Conservation (phyloP, 2,888 invertebrate species). For the Drosophila basisetae region DNA sequence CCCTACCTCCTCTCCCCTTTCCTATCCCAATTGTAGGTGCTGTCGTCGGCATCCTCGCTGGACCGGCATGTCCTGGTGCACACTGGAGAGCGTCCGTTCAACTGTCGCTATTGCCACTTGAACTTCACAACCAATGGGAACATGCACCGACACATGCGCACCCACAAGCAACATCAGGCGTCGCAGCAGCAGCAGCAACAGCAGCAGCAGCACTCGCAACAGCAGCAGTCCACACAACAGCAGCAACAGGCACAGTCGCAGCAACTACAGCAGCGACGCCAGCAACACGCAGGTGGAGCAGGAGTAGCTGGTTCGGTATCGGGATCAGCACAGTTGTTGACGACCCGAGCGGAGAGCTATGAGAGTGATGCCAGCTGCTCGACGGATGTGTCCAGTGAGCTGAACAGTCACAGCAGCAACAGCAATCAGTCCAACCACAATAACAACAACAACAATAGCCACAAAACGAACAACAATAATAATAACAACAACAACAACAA, state of each 20-base stretch:
- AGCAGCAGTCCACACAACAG: constrained; percentile 5
- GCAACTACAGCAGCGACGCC: constrained; percentile 30
- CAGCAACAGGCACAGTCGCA: constrained; percentile 14
- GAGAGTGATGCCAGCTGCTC: constrained; percentile 87
- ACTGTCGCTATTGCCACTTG: constrained; percentile 91
- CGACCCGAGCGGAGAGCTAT: constrained; percentile 86
- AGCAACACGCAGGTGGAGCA: constrained; percentile 15
- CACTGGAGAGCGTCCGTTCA: constrained; percentile 92
- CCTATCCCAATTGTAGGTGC: constrained; percentile 85
- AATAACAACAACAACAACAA: constrained; percentile 83
- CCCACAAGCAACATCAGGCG: constrained; percentile 87
- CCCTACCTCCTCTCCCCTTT: background rate
- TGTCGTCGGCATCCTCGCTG: constrained; percentile 92
- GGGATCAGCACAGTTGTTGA: constrained; percentile 3
- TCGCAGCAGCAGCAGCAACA: constrained; percentile 24
- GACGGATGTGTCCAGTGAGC: constrained; percentile 85
- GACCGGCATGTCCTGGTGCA: constrained; percentile 93
- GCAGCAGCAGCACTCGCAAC: constrained; percentile 6
- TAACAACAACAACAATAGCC: constrained; percentile 74
- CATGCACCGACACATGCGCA: constrained; percentile 93
- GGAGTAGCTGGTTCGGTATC: background rate
- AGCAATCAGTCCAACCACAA: constrained; percentile 78
- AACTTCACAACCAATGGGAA: constrained; percentile 94
- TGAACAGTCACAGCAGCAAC: constrained; percentile 77
- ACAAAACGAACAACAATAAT: constrained; percentile 79